Percentiles rank a stretch among this genome's conserved stretches.
Evolutionary conservation across 53 echinoderm and acorn worm species (phyloP).

Genomic region (Holothuria leucospilota): DNA sequence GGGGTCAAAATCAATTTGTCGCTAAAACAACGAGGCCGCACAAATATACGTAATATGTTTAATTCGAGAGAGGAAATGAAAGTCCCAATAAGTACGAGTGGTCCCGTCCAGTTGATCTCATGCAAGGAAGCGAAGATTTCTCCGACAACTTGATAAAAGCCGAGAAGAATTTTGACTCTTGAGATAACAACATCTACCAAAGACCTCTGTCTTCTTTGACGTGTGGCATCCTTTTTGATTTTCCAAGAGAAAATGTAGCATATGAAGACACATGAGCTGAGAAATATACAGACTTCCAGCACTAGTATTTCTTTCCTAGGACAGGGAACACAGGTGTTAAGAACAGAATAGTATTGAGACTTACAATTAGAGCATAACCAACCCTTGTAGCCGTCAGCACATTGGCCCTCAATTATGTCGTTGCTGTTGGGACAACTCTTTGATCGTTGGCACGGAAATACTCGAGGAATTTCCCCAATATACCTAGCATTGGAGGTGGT

Average conservation of each 20-base stretch:
- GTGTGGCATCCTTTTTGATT: background rate
- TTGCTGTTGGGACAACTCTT: background rate
- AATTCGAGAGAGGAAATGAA: conserved; percentile 34
- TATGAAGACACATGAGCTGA: background rate
- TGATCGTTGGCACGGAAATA: background rate
- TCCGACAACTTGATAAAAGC: conserved; percentile 27
- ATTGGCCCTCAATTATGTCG: background rate
- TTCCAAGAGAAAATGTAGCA: background rate
- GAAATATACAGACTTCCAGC: background rate
- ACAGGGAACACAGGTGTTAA: background rate
- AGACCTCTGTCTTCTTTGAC: background rate
- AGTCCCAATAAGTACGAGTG: background rate
- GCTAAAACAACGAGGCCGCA: conserved; percentile 8
- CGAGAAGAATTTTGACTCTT: too few species aligned
- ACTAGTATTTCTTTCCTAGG: background rate
- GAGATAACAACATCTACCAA: conserved; percentile 6
- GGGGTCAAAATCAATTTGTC: background rate
- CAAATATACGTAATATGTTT: conserved; percentile 19
- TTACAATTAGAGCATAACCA: conserved; percentile 14
- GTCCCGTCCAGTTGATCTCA: conserved; percentile 28
- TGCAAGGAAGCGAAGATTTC: conserved; percentile 22
- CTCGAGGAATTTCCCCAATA: background rate
- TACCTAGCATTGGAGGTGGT: background rate
- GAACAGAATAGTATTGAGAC: background rate
- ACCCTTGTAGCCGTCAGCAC: background rate